Evolutionary conservation across 2,113 vertebrate genomes (phyloP), one percentile per base, ranked within the genome.

Genomic region (Fregetta grallaria): DNA sequence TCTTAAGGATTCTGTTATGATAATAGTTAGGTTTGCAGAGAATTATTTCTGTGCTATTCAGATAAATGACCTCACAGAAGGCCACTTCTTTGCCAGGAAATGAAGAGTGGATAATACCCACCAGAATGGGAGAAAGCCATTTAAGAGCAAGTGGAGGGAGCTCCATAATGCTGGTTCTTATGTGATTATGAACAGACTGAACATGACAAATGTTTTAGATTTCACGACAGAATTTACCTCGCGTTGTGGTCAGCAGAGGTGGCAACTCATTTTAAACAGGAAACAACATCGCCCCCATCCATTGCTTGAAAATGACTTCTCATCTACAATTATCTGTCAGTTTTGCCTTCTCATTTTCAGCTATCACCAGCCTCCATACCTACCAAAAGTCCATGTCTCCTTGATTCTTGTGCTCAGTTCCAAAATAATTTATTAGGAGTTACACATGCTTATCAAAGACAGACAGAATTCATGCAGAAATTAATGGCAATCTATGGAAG

Each of bases 1-100:
- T 97, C 96, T 83, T 87, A 83, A 78, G 71, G 44, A 85, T 70
- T 98, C 88, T 83, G 45, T 96, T 90, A 89, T 79, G 81, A 83
- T 70, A 92, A 96, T 91, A 91, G 63, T 90, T 90, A 42, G 68
- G 52, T 84, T 92, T 94, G 68, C 49, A 52, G 80, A 94, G 96
- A 85, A 85, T 70, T 20, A 93, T 97, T 87, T 93, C 85, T 89
- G 83, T 0, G 2, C 70, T 89, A n/a, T 56, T 91, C 36, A 92
- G 90, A 92, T 86, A 87, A 97, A 93, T 15, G 84, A 92, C 79
- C 72, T 96, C 86, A 44, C 62, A 52, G 81, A 83, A 95, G 76
- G 40, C 62, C 81, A 94, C 87, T 94, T 88, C 59, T 94, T 93
- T 52, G 36, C 42, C 58, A 80, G 56, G n/a, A 93, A 96, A 96